Conservation (phyloP, 2,113 vertebrate species). For the Elachura formosa region DNA sequence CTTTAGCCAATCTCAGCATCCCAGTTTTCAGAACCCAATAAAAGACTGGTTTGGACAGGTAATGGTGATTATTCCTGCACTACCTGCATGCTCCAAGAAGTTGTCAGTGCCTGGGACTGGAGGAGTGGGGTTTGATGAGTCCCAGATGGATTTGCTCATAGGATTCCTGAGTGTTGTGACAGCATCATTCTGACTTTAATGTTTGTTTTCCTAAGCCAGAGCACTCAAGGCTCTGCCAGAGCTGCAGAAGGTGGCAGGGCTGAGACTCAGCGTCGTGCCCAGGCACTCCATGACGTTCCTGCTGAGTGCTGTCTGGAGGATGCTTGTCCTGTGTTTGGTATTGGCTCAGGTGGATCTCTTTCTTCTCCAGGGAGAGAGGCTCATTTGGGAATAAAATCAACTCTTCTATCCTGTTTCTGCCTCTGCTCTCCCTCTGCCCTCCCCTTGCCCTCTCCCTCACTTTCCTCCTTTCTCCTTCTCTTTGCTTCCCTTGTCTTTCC, state of each 20-base stretch:
- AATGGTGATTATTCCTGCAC: neutral
- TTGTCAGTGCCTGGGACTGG: neutral
- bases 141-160: neutral
- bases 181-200: neutral
- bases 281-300: neutral
- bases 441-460: fast-evolving
- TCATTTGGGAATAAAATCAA: neutral
- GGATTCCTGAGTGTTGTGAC: neutral
- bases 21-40: neutral
- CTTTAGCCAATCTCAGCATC: neutral
- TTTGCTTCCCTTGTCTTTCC: neutral
- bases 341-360: neutral
- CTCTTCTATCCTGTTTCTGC: neutral
- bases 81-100: neutral
- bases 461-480: too few relatives aligned
- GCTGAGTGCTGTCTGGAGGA: neutral
- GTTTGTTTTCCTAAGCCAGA: neutral
- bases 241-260: neutral
- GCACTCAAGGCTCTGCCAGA: neutral
- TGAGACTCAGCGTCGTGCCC: neutral
- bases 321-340: fast-evolving
- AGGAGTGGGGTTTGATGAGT: neutral
- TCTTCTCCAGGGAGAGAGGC: neutral
- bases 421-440: neutral
- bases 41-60: neutral